Base-by-base conservation (phyloP, 2,113 vertebrate species). In the Theristicus caerulescens region DNA sequence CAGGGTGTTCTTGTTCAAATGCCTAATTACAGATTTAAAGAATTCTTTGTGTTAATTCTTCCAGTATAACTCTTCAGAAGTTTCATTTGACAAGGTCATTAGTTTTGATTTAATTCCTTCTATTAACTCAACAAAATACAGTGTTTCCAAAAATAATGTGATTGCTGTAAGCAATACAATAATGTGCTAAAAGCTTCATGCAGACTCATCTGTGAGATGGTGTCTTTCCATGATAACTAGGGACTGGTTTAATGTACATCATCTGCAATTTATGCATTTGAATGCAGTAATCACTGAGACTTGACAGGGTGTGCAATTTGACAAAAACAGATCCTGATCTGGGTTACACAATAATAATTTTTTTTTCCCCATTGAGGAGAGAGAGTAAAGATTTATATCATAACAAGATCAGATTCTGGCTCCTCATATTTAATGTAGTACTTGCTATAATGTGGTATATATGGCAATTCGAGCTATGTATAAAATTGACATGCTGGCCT, bases 401-500 rank as follows among this genome's bases (percentile, higher is more conserved):
- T 36, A 88, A 10, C 13, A 71, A 70, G n/a, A 76, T 65, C 34
- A 58, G 44, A 76, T 79, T 74, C 34, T 66, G 16, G 7, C 13
- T 84, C 11, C 57, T 71, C 22, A 62, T 88, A 66, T 88, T 73
- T 81, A 83, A 90, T 58, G 54, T 69, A 69, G 46, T 71, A 73
- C 91, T 95, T 96, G 90, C 49, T 74, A 21, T 74, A 92, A 73
- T 40, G 52, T 72, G 57, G 15, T 21, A 76, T 92, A 84, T 72
- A 66, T 29, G 87, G 55, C 77, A 94, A 54, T 66, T 69, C 3
- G 40, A 96, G 74, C 51, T 89, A 34, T 55, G 31, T 85, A 77
- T 86, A 88, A 96, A 84, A 89, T 65, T 62, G 86, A 85, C 84
- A 82, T 61, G 80, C 59, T 86, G 57, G 51, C 94, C 77, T 89